Conservation (phyloP, 2,888 invertebrate genomes). For the Serrognathus titanus region DNA sequence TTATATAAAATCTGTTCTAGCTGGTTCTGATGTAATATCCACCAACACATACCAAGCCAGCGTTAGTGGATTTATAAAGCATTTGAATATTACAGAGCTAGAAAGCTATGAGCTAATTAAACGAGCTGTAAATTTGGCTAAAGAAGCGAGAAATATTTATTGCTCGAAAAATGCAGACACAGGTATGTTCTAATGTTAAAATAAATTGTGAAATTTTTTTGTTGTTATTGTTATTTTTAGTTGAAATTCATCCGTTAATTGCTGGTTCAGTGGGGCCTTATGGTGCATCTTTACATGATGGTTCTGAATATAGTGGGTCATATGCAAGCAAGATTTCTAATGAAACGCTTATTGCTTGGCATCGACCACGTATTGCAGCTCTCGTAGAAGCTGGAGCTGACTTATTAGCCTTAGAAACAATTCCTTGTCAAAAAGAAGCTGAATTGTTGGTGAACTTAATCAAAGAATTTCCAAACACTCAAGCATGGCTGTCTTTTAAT, state of each 20-base stretch:
- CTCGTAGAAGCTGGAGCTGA: slow-evolving; percentile 75
- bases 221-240: not conserved
- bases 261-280: slow-evolving; percentile 89
- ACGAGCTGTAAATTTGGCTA: slow-evolving; percentile 68
- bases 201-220: not conserved
- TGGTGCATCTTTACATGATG: slow-evolving; percentile 81
- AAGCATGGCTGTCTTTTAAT: slow-evolving; percentile 84
- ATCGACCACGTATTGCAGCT: slow-evolving; percentile 71
- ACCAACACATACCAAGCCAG: slow-evolving; percentile 87
- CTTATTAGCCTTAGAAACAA: slow-evolving; percentile 82
- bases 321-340: slow-evolving; percentile 62
- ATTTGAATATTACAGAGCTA: slow-evolving; percentile 62
- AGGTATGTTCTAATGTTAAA: not conserved
- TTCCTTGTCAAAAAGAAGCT: slow-evolving; percentile 78
- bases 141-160: slow-evolving; percentile 61
- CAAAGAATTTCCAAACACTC: slow-evolving; percentile 67
- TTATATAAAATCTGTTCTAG: slow-evolving; percentile 50
- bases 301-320: slow-evolving; percentile 83
- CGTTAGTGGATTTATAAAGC: slow-evolving; percentile 67
- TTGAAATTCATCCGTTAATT: slow-evolving; percentile 53
- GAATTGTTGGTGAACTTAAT: slow-evolving; percentile 73
- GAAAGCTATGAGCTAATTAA: slow-evolving; percentile 67
- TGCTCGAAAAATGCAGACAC: slow-evolving; percentile 53
- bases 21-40: slow-evolving; percentile 78
- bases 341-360: slow-evolving; percentile 70